These are phyloP conservation scores for Rutpela maculata DNA, from an alignment of 2,888 invertebrate genomes.

Conservation along the genomic window DNA sequence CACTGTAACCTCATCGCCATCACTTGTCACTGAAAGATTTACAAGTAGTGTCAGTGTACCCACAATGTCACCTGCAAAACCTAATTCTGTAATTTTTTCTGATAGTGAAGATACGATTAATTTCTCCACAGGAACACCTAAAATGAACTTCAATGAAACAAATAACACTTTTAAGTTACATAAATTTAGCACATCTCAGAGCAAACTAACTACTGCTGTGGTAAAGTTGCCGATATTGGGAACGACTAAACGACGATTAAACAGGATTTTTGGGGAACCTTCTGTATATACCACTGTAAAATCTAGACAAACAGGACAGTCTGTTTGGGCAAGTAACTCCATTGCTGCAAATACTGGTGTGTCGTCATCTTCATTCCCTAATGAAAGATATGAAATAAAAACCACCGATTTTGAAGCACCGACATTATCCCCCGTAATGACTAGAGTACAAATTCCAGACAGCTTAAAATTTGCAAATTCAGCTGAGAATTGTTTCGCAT, in stretches of 20 bases:
- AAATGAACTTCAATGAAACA: neutral
- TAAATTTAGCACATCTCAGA: no score
- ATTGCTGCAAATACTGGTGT: neutral
- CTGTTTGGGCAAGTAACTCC: neutral
- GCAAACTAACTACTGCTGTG: neutral
- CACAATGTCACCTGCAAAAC: neutral
- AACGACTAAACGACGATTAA: neutral
- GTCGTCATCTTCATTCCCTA: neutral
- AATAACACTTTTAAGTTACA: neutral
- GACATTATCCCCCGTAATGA: neutral
- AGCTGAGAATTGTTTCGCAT: neutral
- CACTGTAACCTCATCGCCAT: neutral
- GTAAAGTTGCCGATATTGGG: neutral
- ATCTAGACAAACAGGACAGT: no score
- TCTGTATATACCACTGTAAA: no score
- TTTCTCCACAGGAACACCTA: neutral
- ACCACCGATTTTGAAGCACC: neutral
- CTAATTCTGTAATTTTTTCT: neutral
- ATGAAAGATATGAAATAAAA: neutral
- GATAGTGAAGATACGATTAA: neutral
- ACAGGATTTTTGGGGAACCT: no score
- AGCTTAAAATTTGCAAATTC: neutral
- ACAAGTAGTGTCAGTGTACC: neutral
- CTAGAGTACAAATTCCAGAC: neutral
- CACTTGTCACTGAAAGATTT: neutral